A percentile compares a stretch with the other conserved stretches of the same genome.
Evolutionary conservation across 2,797 vertebrate genomes (phyloP).

Genomic region (Sphenopsis melanotis): DNA sequence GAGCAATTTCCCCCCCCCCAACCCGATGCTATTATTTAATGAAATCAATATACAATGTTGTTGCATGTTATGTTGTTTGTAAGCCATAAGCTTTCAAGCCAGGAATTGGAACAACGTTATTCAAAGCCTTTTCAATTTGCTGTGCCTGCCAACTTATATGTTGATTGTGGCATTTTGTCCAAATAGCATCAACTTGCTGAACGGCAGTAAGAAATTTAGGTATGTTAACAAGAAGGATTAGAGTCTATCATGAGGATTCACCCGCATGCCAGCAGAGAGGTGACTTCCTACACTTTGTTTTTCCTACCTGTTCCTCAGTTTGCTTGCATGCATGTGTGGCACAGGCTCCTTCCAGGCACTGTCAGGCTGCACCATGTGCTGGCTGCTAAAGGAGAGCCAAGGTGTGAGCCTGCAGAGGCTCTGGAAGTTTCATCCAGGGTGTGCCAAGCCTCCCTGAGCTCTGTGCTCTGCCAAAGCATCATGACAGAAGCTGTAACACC

Average conservation of each 20-base stretch:
- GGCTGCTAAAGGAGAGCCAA: not conserved
- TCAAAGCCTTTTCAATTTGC: slow-evolving; percentile 50
- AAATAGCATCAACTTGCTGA: not conserved
- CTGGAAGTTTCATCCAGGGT: not conserved
- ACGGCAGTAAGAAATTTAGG: not conserved
- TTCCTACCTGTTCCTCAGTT: not conserved
- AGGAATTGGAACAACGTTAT: slow-evolving; percentile 16
- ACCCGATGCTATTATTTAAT: slow-evolving; percentile 48
- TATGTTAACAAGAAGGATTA: slow-evolving; percentile 13
- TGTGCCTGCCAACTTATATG: not conserved
- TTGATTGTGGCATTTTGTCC: slow-evolving; percentile 27
- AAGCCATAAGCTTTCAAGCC: slow-evolving; percentile 36
- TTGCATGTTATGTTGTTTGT: not conserved
- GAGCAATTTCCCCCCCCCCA: not conserved
- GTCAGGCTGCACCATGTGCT: not conserved
- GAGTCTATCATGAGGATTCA: not conserved
- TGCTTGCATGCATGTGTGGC: not conserved
- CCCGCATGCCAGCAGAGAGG: not conserved
- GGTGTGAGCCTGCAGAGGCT: not conserved
- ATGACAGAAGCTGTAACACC: rapidly evolving
- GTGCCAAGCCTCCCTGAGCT: not conserved
- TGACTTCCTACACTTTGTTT: not conserved
- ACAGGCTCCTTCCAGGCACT: not conserved
- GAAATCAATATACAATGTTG: slow-evolving; percentile 35
- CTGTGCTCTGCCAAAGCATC: not conserved